A percentile compares a stretch with the other conserved stretches of the same genome.
Evolutionary conservation across 2,113 vertebrate genomes (phyloP).

Genomic region (Emydocephalus ijimae): DNA sequence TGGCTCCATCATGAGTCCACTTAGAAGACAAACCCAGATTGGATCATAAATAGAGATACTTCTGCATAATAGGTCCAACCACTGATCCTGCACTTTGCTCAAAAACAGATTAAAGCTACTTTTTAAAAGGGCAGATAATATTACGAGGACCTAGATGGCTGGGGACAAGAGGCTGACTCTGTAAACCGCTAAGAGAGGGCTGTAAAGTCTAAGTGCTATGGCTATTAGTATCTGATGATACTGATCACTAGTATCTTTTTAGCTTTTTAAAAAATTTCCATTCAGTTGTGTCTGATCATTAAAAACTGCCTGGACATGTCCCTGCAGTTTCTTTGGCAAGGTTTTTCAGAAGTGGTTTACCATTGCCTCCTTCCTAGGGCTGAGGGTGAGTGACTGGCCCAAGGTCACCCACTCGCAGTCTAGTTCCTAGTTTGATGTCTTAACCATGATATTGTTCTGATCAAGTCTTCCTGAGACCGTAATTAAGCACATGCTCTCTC

Average conservation of each 20-base stretch:
- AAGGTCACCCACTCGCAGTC: not conserved
- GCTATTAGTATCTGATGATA: not conserved
- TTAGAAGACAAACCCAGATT: not conserved
- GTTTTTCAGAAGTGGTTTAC: no score
- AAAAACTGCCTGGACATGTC: not conserved
- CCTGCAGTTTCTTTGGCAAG: not conserved
- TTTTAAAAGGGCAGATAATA: not conserved
- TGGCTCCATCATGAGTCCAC: not conserved
- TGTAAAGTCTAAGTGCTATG: no score
- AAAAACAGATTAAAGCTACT: not conserved
- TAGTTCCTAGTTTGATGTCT: not conserved
- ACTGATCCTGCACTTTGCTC: not conserved
- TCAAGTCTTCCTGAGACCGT: no score
- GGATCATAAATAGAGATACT: not conserved
- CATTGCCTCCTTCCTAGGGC: not conserved
- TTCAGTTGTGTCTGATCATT: not conserved
- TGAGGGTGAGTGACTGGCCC: not conserved
- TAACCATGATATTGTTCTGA: not conserved
- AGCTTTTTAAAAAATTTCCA: no score
- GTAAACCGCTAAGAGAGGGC: no score
- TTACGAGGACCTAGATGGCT: not conserved
- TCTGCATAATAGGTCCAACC: not conserved
- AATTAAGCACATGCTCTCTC: no score
- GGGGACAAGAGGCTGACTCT: no score
- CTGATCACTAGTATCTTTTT: not conserved